Percentiles rank a stretch among this genome's conserved stretches.
These are phyloP conservation scores for Stenichneumon culpator DNA, from an alignment of 2,888 invertebrate genomes.

Conservation along the genomic window DNA sequence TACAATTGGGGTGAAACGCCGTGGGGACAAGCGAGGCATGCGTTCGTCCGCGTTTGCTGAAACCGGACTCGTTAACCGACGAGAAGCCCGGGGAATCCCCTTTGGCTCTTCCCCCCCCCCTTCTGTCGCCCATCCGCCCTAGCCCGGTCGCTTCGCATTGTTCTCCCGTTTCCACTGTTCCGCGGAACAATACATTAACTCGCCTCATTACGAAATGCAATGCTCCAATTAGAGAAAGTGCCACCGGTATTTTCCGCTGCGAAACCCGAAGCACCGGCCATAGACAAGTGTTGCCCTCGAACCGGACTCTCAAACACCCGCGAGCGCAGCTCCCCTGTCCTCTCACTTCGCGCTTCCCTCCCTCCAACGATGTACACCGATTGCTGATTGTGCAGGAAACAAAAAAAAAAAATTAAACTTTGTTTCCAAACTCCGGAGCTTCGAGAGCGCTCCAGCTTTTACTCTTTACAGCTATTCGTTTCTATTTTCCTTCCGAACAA, in stretches of 20 bases:
- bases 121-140: background rate
- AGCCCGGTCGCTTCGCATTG: constrained; percentile 22
- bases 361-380: constrained; percentile 45
- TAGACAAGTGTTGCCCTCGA: background rate
- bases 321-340: background rate
- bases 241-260: constrained; percentile 40
- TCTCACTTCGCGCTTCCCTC: background rate
- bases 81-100: constrained; percentile 53
- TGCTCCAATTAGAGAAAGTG: constrained; percentile 74
- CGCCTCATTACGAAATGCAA: constrained; percentile 77
- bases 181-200: constrained; percentile 74
- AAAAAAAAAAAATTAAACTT: background rate
- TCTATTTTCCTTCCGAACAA: constrained; percentile 23
- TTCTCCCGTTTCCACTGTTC: constrained; percentile 30
- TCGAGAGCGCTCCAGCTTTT: background rate
- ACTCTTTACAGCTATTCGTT: background rate
- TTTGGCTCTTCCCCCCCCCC: constrained; percentile 40
- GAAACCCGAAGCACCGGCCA: constrained; percentile 18
- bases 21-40: constrained; percentile 40
- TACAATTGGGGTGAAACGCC: constrained; percentile 33
- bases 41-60: constrained; percentile 46
- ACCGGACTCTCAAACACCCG: constrained; percentile 26
- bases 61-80: constrained; percentile 46
- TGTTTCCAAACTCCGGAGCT: constrained; percentile 13
- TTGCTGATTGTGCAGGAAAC: constrained; percentile 54